Percentiles rank a stretch among this genome's conserved stretches.
Evolutionary conservation across 2,113 vertebrate species (phyloP).

Genomic region (Cervus canadensis): DNA sequence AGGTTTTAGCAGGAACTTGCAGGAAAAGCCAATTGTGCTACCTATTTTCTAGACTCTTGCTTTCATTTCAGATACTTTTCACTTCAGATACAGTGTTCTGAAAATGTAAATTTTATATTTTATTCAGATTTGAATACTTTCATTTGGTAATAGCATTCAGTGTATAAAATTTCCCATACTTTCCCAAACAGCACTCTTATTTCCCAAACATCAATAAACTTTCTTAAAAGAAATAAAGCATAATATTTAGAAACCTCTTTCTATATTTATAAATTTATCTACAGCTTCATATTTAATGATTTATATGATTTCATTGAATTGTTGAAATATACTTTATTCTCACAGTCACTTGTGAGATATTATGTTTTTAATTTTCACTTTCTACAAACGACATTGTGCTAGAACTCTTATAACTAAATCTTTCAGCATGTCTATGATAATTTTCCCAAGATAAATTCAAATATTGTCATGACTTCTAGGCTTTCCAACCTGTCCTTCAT

Average conservation of each 20-base stretch:
- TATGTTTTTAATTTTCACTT: neutral
- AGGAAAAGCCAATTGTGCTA: neutral
- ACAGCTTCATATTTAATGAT: neutral
- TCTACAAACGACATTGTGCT: neutral
- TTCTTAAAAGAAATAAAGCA: neutral
- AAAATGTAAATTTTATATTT: neutral
- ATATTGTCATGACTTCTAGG: neutral
- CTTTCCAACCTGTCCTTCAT: neutral
- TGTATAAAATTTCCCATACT: neutral
- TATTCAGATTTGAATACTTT: neutral
- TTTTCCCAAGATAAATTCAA: neutral
- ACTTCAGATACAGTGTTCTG: neutral
- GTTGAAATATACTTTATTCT: neutral
- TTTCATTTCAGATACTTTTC: neutral
- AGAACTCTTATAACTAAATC: neutral
- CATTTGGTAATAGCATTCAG: neutral
- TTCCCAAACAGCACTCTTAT: neutral
- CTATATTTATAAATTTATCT: neutral
- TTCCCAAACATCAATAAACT: neutral
- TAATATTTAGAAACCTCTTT: neutral
- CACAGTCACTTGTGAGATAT: neutral
- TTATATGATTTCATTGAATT: neutral
- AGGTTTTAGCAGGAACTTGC: neutral
- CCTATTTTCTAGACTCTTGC: neutral
- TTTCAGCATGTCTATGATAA: neutral